Percentiles rank a stretch among this genome's conserved stretches.
Evolutionary conservation across 2,888 invertebrate genomes (phyloP).

Genomic region (Julus scandinavius): DNA sequence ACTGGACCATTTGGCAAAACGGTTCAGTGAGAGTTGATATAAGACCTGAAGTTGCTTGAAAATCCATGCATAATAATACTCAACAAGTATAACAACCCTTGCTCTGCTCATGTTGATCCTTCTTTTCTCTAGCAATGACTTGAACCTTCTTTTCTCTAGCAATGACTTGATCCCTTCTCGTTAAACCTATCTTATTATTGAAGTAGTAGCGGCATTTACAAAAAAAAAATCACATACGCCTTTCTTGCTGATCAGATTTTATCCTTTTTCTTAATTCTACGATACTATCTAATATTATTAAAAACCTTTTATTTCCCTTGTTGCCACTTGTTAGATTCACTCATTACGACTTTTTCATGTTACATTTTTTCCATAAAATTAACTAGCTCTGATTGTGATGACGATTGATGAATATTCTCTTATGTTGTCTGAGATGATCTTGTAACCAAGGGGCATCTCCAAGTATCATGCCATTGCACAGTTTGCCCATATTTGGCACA

Average conservation of each 20-base stretch:
- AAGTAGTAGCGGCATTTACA: constrained; percentile 34
- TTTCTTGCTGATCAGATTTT: constrained; percentile 42
- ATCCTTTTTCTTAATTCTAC: constrained; percentile 30
- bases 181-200: constrained; percentile 27
- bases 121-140: constrained; percentile 30
- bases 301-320: constrained; percentile 32
- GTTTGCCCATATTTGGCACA: not conserved
- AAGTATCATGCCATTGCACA: not conserved
- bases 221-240: constrained; percentile 31
- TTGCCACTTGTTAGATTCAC: constrained; percentile 42
- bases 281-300: constrained; percentile 34
- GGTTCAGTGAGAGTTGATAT: too few species aligned
- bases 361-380: constrained; percentile 39
- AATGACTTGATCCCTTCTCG: constrained; percentile 23
- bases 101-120: constrained; percentile 16
- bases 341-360: constrained; percentile 38
- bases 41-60: not conserved
- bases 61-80: not conserved
- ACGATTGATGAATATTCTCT: constrained; percentile 24
- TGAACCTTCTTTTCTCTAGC: not conserved
- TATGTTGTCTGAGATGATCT: not conserved
- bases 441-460: not conserved
- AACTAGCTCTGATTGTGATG: constrained; percentile 24
- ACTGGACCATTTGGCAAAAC: too few species aligned
- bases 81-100: not conserved